Evolutionary conservation across 1,140 invertebrate genomes (phyloP), one percentile per base, ranked within the genome.

Genomic region (Holotrichia oblita): DNA sequence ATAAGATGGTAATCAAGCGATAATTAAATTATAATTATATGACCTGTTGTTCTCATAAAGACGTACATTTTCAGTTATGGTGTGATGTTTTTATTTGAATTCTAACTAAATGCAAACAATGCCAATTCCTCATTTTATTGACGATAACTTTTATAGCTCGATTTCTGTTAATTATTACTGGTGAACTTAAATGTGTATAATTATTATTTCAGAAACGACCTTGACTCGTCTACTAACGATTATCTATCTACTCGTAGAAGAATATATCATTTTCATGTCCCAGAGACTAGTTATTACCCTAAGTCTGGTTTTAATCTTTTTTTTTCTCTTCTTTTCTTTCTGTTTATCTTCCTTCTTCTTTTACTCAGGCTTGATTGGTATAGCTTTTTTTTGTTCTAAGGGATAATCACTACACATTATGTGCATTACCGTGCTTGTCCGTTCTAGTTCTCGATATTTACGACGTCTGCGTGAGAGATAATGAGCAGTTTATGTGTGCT

Each of bases 391-490:
- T 55, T 34, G 27, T 34, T 55, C n/a, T 14, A 55, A 55, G 48
- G 48, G 48, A 55, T 55, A 55, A 55, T 55, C 12, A 55, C 48
- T 55, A 17, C 12, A 55, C n/a, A 55, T 55, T 55, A 55, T 17
- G 48, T 7, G 14, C 48, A n/a, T 55, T 55, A n/a, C 48, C n/a
- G 48, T 17, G 42, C 42, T 44, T 55, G 48, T 17, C 14, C 48
- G 48, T 55, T 17, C 27, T 34, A 34, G 27, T 34, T 34, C 27
- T 34, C 27, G 27, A 34, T 34, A 34, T 34, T 34, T 34, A 34
- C 27, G 27, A 34, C 27, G 27, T 55, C 14, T 17, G 14, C n/a
- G 48, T 55, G 17, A 55, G 12, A 55, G 48, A 55, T 55, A 55
- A 55, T 55, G 14, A 6, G 14, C 17, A 55, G 17, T 17, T 55